Evolutionary conservation across 2,113 vertebrate genomes (phyloP), one percentile per base, ranked within the genome.

Genomic region (Miniopterus natalensis): DNA sequence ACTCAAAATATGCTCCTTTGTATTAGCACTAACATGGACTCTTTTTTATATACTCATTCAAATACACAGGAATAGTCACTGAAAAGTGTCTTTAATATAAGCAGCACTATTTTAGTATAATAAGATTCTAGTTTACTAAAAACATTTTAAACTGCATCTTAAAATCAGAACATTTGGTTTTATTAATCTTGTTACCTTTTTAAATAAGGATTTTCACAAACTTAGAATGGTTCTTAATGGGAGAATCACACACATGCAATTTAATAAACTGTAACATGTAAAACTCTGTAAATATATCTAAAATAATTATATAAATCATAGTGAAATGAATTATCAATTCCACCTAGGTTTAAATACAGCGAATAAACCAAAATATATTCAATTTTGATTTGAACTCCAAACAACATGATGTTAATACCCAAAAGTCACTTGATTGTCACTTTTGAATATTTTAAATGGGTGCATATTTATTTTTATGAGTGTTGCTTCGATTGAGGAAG

Each of bases 161-260:
- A 74, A 95, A 95, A 88, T 75, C 25, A 57, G 36, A 65, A 77
- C 40, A 29, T 13, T 77, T 79, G 29, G 5, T 93, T 85, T 79
- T 57, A 59, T 80, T 66, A 88, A 88, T 70, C 18, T 21, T 70
- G 4, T 61, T 29, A 36, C 15, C 18, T 93, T 95, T 75, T 96
- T 90, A 51, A 65, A 63, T 80, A 88, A 91, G 59, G 47, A 77
- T 29, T 49, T 20, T 49, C 51, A 51, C 29, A 55, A 90, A 84
- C 36, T 57, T 74, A 74, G 3, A 74, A 75, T 45, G 10, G 83
- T 57, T 83, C 51, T 90, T 71, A 88, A 73, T 66, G 31, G 29
- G 59, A 74, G 8, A 94, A 90, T 36, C 31, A 18, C 23, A 77
- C 18, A 71, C 29, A 23, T 84, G 10, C 23, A 81, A 14, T 88